A percentile compares a stretch with the other conserved stretches of the same genome.
Conservation (phyloP, 2,113 vertebrate species). For the Pteropus alecto region DNA sequence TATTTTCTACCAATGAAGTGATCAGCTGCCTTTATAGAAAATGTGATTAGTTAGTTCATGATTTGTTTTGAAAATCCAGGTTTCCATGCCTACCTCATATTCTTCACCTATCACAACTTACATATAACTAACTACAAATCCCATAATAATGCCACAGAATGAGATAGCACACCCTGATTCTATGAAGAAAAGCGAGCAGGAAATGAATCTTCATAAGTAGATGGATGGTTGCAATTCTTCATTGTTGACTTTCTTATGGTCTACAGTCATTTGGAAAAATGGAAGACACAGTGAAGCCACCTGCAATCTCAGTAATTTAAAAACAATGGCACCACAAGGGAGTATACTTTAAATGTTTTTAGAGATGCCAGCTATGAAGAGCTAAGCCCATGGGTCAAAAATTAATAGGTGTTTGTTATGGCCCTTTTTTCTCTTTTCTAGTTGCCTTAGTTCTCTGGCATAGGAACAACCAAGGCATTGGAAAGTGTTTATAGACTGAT, state of each 20-base stretch:
- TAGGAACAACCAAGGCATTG: not conserved
- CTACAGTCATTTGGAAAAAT: constrained; percentile 8
- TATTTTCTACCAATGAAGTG: not conserved
- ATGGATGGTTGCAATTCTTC: constrained; percentile 29
- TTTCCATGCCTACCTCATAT: not conserved
- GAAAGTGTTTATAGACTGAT: constrained; percentile 49
- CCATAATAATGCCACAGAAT: not conserved
- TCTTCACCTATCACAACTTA: not conserved
- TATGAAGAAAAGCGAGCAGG: not conserved
- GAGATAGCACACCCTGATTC: not conserved
- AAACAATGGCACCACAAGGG: not conserved
- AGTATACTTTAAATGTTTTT: constrained; percentile 49
- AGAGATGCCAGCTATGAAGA: constrained; percentile 1
- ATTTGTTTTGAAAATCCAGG: not conserved
- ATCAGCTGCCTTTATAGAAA: not conserved
- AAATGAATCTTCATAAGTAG: constrained; percentile 51
- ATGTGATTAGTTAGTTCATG: not conserved
- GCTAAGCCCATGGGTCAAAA: not conserved
- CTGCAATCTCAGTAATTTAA: constrained; percentile 37
- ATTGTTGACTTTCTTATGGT: constrained; percentile 46
- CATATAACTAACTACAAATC: not conserved
- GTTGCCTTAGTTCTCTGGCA: not conserved
- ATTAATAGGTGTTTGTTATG: constrained; percentile 28
- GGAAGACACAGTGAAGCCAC: not conserved
- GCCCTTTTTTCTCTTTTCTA: constrained; percentile 49